phyloP scores from a whole-genome alignment of 2,888 invertebrate genomes.

The Eupithecia subfuscata region DNA sequence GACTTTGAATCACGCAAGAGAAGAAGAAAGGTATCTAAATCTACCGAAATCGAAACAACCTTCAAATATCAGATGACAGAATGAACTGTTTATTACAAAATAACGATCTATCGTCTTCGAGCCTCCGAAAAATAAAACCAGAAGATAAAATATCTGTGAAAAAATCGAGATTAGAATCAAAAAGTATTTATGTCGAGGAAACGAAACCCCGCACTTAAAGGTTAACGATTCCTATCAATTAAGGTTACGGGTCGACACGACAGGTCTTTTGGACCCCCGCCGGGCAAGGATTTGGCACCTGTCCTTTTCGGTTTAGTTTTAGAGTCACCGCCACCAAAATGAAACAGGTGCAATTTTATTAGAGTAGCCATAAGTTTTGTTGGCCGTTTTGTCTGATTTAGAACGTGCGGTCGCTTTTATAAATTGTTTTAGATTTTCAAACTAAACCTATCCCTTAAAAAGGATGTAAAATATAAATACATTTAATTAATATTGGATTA shows the following conservation, averaged over 20 bases:
- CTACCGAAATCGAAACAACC: slow-evolving; percentile 63
- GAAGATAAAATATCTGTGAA: slow-evolving; percentile 76
- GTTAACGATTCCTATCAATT: slow-evolving; percentile 84
- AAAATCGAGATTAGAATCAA: slow-evolving; percentile 77
- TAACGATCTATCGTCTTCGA: slow-evolving; percentile 75
- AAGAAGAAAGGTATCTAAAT: no score
- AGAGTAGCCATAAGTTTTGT: slow-evolving; percentile 51
- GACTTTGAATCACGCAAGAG: slow-evolving; percentile 66
- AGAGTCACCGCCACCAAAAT: slow-evolving; percentile 69
- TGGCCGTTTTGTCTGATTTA: slow-evolving; percentile 10
- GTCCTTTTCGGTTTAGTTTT: slow-evolving; percentile 73
- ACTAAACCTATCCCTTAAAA: background rate
- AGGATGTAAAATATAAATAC: background rate
- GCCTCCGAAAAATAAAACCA: slow-evolving; percentile 82
- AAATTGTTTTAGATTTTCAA: background rate
- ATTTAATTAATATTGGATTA: background rate
- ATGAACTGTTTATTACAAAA: slow-evolving; percentile 81
- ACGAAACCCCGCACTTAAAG: slow-evolving; percentile 78
- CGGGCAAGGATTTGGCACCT: slow-evolving; percentile 79
- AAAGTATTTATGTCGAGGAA: slow-evolving; percentile 79
- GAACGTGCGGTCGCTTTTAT: background rate
- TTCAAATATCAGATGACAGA: slow-evolving; percentile 81
- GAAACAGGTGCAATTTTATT: slow-evolving; percentile 73
- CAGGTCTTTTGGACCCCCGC: slow-evolving; percentile 73
- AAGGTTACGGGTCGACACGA: slow-evolving; percentile 80